These are phyloP conservation scores for Gopherus flavomarginatus DNA, from an alignment of 2,113 vertebrate species.

Conservation along the genomic window DNA sequence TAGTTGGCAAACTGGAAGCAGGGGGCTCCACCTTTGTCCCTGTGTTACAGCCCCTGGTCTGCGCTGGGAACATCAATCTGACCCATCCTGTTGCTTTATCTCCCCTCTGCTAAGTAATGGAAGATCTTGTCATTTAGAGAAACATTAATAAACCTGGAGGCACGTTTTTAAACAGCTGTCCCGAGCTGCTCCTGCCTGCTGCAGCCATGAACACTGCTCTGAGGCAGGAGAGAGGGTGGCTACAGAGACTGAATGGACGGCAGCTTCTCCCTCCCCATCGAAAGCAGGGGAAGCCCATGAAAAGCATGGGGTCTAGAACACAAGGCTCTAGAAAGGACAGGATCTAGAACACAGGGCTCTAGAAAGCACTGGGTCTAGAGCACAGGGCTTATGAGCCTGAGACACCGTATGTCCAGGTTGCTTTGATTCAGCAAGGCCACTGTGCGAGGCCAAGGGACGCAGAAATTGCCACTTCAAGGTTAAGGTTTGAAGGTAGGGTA, in stretches of 20 bases:
- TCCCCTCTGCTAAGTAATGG: neutral
- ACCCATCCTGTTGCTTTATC: neutral
- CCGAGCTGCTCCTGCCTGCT: neutral
- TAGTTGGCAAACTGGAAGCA: neutral
- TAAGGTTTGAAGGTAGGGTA: neutral
- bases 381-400: neutral
- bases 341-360: fast-evolving
- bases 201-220: neutral
- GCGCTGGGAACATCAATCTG: neutral
- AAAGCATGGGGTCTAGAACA: neutral
- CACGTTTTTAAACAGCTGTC: neutral
- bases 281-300: neutral
- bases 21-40: neutral
- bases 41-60: neutral
- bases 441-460: neutral
- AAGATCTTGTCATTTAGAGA: neutral
- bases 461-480: neutral
- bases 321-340: too few species aligned
- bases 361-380: too few species aligned
- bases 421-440: neutral
- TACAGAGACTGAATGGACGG: neutral
- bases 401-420: neutral
- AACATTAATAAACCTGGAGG: neutral
- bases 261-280: neutral
- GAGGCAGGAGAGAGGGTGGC: neutral